phyloP scores from a whole-genome alignment of 1,140 invertebrate species.

The Drosophila virilis region DNA sequence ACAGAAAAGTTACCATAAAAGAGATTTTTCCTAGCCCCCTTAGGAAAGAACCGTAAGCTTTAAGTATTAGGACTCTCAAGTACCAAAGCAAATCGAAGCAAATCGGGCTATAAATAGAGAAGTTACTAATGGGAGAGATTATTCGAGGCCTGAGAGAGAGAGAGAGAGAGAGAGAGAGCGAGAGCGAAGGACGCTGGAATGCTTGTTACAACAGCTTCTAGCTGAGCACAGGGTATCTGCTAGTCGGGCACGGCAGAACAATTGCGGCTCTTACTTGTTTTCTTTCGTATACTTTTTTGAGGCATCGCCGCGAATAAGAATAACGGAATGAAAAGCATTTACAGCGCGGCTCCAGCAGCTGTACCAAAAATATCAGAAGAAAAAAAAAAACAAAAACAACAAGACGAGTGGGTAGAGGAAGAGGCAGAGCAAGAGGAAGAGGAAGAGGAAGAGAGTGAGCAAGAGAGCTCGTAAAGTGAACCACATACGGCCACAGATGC shows the following conservation, averaged over 20 bases:
- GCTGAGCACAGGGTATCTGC: background rate
- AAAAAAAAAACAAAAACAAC: no score
- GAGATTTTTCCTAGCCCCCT: no score
- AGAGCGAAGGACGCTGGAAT: no score
- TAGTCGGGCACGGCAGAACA: background rate
- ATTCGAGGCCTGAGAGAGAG: no score
- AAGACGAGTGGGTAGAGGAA: slow-evolving; percentile 28
- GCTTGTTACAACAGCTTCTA: no score
- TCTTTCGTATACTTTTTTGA: slow-evolving; percentile 7
- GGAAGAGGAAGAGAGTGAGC: slow-evolving; percentile 25
- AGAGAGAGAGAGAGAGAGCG: no score
- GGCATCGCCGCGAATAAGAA: slow-evolving; percentile 30
- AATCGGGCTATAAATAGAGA: no score
- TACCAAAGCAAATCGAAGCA: no score
- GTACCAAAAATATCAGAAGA: slow-evolving; percentile 57
- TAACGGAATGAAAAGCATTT: slow-evolving; percentile 45
- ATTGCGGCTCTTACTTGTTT: slow-evolving; percentile 1
- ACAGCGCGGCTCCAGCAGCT: slow-evolving; percentile 49
- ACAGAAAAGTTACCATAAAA: no score
- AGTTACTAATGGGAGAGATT: no score
- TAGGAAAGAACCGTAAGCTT: no score
- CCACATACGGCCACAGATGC: slow-evolving; percentile 51
- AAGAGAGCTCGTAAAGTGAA: slow-evolving; percentile 68
- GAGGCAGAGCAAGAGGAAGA: slow-evolving; percentile 20
- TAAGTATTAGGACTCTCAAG: no score